phyloP scores from a whole-genome alignment of 1,140 invertebrate genomes.

The Drosophila trapezifrons region DNA sequence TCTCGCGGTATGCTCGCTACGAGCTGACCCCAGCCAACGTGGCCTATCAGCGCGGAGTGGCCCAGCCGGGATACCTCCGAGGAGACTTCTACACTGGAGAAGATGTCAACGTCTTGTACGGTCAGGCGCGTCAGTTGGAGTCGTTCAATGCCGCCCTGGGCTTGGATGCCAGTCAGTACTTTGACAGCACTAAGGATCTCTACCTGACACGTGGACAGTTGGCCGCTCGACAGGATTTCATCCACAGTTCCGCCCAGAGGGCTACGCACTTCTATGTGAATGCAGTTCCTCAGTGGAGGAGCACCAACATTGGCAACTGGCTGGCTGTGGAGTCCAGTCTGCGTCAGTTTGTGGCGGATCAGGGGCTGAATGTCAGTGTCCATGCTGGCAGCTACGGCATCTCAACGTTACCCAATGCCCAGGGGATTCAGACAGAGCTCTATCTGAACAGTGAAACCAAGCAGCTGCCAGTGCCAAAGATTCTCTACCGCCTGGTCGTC shows the following conservation, averaged over 20 bases:
- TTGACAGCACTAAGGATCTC: constrained; percentile 73
- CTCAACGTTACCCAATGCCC: constrained; percentile 84
- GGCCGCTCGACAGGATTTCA: constrained; percentile 87
- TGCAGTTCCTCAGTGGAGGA: constrained; percentile 87
- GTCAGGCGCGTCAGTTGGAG: constrained; percentile 51
- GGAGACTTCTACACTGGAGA: constrained; percentile 60
- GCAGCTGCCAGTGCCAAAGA: constrained; percentile 85
- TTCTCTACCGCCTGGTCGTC: constrained; percentile 86
- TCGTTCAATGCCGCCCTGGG: constrained; percentile 40
- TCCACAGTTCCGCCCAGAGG: constrained; percentile 87
- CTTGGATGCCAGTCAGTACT: constrained; percentile 56
- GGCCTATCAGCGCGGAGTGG: constrained; percentile 62
- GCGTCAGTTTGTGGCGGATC: constrained; percentile 76
- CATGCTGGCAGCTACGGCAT: constrained; percentile 86
- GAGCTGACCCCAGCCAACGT: constrained; percentile 60
- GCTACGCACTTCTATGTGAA: constrained; percentile 88
- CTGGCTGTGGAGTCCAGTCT: constrained; percentile 84
- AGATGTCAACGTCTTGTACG: constrained; percentile 68
- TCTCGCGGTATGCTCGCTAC: constrained; percentile 64
- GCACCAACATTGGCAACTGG: constrained; percentile 88
- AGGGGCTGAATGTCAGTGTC: constrained; percentile 84
- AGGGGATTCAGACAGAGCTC: constrained; percentile 81
- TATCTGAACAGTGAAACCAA: constrained; percentile 83
- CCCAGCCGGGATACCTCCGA: constrained; percentile 68
- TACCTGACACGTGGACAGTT: constrained; percentile 87